Conservation (phyloP, 2,888 invertebrate genomes). For the Xestobium rufovillosum region DNA sequence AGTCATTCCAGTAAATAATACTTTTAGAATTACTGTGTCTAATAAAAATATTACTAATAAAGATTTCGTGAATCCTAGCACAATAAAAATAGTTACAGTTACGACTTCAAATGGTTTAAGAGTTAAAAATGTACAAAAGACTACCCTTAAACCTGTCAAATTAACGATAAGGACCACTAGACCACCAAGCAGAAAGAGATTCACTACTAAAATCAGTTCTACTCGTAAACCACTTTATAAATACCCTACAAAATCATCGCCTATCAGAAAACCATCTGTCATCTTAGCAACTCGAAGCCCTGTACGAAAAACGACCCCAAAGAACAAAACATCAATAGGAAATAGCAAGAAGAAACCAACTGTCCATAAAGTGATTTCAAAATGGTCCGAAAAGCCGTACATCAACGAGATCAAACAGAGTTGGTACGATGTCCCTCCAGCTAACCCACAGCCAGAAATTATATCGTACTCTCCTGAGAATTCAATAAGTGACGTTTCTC, state of each 20-base stretch:
- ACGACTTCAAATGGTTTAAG: conserved; percentile 2
- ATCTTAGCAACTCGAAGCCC: neutral
- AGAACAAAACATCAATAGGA: conserved; percentile 25
- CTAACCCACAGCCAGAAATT: conserved; percentile 36
- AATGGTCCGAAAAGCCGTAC: conserved; percentile 49
- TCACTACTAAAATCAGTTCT: no score
- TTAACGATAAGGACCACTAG: neutral
- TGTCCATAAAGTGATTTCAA: conserved; percentile 43
- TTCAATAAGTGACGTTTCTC: neutral
- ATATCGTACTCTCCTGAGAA: conserved; percentile 33
- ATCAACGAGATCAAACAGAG: conserved; percentile 44
- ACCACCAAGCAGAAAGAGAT: neutral
- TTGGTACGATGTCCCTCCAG: conserved; percentile 40
- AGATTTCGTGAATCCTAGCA: conserved; percentile 16
- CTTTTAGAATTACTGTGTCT: conserved; percentile 13
- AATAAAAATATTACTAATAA: conserved; percentile 14
- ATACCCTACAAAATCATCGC: no score
- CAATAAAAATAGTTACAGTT: conserved; percentile 12
- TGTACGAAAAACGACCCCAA: neutral
- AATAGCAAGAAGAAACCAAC: conserved; percentile 37
- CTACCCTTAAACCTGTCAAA: no score
- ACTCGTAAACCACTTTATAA: conserved; percentile 2
- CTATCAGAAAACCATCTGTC: no score
- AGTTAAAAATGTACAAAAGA: neutral
- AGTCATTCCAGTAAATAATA: conserved; percentile 4